Conservation (phyloP, 2,113 vertebrate genomes). For the Salvelinus sp. region DNA sequence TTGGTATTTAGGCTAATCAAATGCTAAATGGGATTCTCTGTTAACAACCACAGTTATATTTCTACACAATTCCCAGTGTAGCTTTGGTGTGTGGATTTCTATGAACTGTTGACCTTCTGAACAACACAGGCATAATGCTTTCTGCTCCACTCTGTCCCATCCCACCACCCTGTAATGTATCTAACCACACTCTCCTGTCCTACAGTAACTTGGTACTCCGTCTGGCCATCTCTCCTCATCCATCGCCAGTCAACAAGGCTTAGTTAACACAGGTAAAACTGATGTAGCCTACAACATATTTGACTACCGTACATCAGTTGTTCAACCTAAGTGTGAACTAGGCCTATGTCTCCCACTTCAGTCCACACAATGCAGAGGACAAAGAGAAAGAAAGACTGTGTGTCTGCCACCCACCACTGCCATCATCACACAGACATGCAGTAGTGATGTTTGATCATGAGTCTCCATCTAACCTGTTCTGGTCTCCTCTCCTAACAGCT, state of each 20-base stretch:
- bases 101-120: slow-evolving; percentile 50
- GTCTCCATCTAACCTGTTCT: slow-evolving; percentile 70
- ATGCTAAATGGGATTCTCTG: slow-evolving; percentile 1
- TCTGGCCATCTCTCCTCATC: slow-evolving; percentile 31
- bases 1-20: background rate
- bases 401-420: slow-evolving; percentile 25
- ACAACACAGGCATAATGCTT: slow-evolving; percentile 60
- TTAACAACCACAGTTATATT: background rate
- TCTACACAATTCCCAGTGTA: background rate
- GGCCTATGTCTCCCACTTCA: slow-evolving; percentile 34
- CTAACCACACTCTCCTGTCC: slow-evolving; percentile 52
- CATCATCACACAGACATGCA: slow-evolving; percentile 54
- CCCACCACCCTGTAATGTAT: slow-evolving; percentile 40
- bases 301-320: too few relatives aligned
- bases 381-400: slow-evolving; percentile 37
- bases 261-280: too few relatives aligned
- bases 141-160: slow-evolving; percentile 65
- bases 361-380: slow-evolving; percentile 58
- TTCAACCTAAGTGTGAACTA: too few relatives aligned
- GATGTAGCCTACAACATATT: too few relatives aligned
- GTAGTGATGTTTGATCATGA: slow-evolving; percentile 48
- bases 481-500: slow-evolving; percentile 64
- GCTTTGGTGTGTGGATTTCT: background rate
- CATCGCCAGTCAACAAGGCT: slow-evolving; percentile 16
- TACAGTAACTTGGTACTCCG: slow-evolving; percentile 42